These are phyloP conservation scores for Akabosia matsudoensis DNA, from an alignment of 1,140 invertebrate genomes.

Conservation along the genomic window DNA sequence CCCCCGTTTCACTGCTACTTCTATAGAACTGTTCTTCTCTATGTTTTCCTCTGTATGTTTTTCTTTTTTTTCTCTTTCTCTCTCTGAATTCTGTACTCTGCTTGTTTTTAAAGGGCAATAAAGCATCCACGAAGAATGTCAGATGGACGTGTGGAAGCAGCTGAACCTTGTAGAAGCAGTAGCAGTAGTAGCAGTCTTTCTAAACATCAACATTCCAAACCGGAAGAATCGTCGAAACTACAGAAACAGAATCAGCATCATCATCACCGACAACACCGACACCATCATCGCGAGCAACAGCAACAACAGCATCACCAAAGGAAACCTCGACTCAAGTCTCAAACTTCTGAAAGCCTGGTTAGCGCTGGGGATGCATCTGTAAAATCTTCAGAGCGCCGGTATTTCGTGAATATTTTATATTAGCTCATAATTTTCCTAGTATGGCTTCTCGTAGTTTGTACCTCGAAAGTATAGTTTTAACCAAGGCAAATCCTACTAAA, in stretches of 20 bases:
- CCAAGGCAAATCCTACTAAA: too few relatives aligned
- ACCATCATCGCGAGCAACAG: slow-evolving; percentile 7
- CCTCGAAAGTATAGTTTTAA: neutral
- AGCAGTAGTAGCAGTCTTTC: slow-evolving; percentile 32
- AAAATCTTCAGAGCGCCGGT: slow-evolving; percentile 42
- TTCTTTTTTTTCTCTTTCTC: neutral
- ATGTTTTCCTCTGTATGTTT: neutral
- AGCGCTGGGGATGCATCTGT: slow-evolving; percentile 42
- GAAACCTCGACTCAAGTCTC: slow-evolving; percentile 34
- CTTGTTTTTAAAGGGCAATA: slow-evolving; percentile 19
- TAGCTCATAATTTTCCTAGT: slow-evolving; percentile 21
- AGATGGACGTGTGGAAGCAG: slow-evolving; percentile 24
- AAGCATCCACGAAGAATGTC: slow-evolving; percentile 20
- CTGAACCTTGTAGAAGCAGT: slow-evolving; percentile 28
- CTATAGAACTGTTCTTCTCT: neutral
- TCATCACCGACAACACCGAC: slow-evolving; percentile 23
- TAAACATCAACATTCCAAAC: slow-evolving; percentile 3
- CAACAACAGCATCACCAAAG: slow-evolving; percentile 17
- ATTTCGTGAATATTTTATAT: slow-evolving; percentile 29
- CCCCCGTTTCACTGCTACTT: neutral
- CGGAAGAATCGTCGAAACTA: neutral
- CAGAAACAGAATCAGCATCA: slow-evolving; percentile 10
- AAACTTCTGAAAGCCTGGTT: slow-evolving; percentile 43
- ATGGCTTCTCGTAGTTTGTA: neutral
- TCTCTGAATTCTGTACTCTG: neutral